These are phyloP conservation scores for Unio pictorum DNA, from an alignment of 2,888 invertebrate species.

Conservation along the genomic window DNA sequence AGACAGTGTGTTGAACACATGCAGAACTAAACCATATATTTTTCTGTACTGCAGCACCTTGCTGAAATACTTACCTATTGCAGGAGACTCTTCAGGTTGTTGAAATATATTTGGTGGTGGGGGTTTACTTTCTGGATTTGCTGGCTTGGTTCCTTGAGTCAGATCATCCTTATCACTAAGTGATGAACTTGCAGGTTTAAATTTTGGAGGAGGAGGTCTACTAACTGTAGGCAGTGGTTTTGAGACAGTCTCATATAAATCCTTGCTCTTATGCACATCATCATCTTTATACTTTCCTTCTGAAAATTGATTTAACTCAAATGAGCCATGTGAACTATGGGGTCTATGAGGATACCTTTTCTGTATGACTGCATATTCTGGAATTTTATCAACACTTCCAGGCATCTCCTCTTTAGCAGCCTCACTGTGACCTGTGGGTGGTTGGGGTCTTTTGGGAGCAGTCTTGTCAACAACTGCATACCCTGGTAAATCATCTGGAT, in stretches of 20 bases:
- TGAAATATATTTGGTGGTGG: background rate
- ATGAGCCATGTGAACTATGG: no score
- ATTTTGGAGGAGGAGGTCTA: background rate
- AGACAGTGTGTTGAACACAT: background rate
- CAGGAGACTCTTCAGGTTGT: background rate
- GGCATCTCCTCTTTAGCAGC: no score
- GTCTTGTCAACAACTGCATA: no score
- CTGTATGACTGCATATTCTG: no score
- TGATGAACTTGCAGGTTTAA: background rate
- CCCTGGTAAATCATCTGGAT: no score
- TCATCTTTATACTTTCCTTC: conserved; percentile 2
- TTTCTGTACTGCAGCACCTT: background rate
- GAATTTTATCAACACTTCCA: no score
- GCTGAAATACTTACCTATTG: background rate
- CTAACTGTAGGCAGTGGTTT: conserved; percentile 8
- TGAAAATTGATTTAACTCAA: background rate
- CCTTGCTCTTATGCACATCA: background rate
- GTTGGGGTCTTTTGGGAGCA: no score
- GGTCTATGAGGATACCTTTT: no score
- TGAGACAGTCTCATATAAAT: conserved; percentile 9
- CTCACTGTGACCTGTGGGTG: no score
- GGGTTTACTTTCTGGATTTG: background rate
- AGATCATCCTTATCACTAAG: background rate
- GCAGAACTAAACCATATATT: background rate
- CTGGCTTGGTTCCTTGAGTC: background rate